Percentiles rank a stretch among this genome's conserved stretches.
Conservation (phyloP, 1,140 invertebrate species). For the Habropoda laboriosa region DNA sequence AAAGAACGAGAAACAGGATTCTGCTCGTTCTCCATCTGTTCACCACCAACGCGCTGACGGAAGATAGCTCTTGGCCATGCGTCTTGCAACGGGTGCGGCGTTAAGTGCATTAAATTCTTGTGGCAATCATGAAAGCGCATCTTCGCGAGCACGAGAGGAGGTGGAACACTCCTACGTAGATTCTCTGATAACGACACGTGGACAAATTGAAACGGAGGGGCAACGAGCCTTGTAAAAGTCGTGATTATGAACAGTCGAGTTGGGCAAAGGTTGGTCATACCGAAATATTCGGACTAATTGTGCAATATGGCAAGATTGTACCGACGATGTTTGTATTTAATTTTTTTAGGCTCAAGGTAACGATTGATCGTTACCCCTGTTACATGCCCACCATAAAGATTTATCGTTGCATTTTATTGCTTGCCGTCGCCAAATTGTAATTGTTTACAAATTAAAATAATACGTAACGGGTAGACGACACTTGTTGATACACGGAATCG, state of each 20-base stretch:
- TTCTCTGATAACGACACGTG: background rate
- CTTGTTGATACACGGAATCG: too few relatives aligned
- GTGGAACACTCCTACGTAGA: background rate
- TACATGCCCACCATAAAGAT: too few relatives aligned
- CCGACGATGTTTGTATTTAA: too few relatives aligned
- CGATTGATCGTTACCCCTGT: too few relatives aligned
- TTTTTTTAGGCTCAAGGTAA: too few relatives aligned
- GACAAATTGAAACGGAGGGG: background rate
- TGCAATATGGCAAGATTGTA: background rate
- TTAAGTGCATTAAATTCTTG: background rate
- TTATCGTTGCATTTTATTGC: too few relatives aligned
- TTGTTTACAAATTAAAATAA: too few relatives aligned
- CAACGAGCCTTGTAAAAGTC: background rate
- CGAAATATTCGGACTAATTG: background rate
- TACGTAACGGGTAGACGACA: too few relatives aligned
- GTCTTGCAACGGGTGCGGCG: background rate
- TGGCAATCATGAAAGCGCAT: background rate
- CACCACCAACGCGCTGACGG: background rate
- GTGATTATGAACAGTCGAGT: background rate
- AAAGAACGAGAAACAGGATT: background rate
- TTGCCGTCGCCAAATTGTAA: too few relatives aligned
- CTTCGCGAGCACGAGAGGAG: background rate
- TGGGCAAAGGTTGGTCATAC: background rate
- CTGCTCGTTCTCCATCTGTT: slow-evolving; percentile 26
- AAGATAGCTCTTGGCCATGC: background rate